Evolutionary conservation across 2,888 invertebrate species (phyloP), one percentile per base, ranked within the genome.

Genomic region (Eledone cirrhosa): DNA sequence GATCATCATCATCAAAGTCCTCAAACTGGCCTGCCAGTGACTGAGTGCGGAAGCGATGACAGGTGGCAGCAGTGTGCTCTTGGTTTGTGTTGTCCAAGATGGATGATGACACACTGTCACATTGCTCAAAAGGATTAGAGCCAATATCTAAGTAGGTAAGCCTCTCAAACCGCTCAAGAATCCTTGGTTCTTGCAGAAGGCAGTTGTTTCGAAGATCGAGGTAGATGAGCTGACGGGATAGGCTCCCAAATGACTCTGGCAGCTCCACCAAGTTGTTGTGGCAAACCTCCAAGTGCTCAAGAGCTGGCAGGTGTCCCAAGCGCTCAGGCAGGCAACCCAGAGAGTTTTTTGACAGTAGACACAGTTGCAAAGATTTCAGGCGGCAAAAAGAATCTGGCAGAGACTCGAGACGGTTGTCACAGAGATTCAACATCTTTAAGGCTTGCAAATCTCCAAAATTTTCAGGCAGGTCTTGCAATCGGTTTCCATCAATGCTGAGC

Each of bases 1-100:
- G n/a, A n/a, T n/a, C n/a, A n/a, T 72, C 72, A 33, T 19, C 14
- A n/a, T 72, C 72, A 27, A 72, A n/a, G 3, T 72, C 72, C 11
- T 72, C 72, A 72, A 72, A 72, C 41, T 72, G 72, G 13, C 72
- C 72, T n/a, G n/a, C n/a, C n/a, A n/a, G n/a, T n/a, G n/a, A n/a
- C n/a, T n/a, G n/a, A n/a, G n/a, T n/a, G n/a, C n/a, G n/a, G n/a
- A n/a, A n/a, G n/a, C n/a, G n/a, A n/a, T n/a, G n/a, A n/a, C n/a
- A n/a, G n/a, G n/a, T n/a, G n/a, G n/a, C n/a, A n/a, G n/a, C n/a
- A n/a, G n/a, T n/a, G n/a, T n/a, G n/a, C n/a, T n/a, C n/a, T n/a
- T n/a, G n/a, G n/a, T n/a, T n/a, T n/a, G n/a, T n/a, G n/a, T n/a
- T n/a, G n/a, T n/a, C n/a, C n/a, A n/a, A n/a, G n/a, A n/a, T n/a